Conservation (phyloP, 2,888 invertebrate species). For the Parnassius apollo region DNA sequence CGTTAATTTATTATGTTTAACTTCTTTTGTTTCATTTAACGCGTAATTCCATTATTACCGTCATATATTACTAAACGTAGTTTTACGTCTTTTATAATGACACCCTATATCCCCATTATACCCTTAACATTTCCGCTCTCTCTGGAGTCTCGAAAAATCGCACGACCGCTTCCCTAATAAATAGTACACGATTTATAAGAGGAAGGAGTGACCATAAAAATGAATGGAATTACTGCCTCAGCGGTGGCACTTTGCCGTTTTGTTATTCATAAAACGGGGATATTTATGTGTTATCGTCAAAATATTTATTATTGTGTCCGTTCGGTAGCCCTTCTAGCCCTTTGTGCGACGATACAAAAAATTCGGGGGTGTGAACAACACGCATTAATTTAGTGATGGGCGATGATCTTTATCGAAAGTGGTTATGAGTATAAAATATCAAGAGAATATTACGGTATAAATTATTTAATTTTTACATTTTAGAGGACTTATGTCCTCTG, state of each 20-base stretch:
- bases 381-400: slow-evolving; percentile 45
- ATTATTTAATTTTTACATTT: no score
- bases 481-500: no score
- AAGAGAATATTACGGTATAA: no score
- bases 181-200: slow-evolving; percentile 72
- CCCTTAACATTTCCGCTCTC: slow-evolving; percentile 26
- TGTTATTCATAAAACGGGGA: slow-evolving; percentile 78
- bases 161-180: slow-evolving; percentile 59
- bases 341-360: slow-evolving; percentile 74
- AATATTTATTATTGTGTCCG: slow-evolving; percentile 80
- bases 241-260: slow-evolving; percentile 62
- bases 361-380: slow-evolving; percentile 70
- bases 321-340: slow-evolving; percentile 66
- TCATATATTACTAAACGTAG: slow-evolving; percentile 25
- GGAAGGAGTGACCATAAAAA: slow-evolving; percentile 70
- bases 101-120: slow-evolving; percentile 26
- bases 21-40: no score
- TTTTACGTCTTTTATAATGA: slow-evolving; percentile 30
- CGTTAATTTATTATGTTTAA: no score
- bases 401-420: slow-evolving; percentile 14
- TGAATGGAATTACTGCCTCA: slow-evolving; percentile 63
- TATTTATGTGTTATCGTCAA: slow-evolving; percentile 81
- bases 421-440: no score
- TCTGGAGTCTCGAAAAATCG: slow-evolving; percentile 55
- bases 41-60: background rate